Evolutionary conservation across 2,113 vertebrate species (phyloP), one percentile per base, ranked within the genome.

Genomic region (Sander vitreus): DNA sequence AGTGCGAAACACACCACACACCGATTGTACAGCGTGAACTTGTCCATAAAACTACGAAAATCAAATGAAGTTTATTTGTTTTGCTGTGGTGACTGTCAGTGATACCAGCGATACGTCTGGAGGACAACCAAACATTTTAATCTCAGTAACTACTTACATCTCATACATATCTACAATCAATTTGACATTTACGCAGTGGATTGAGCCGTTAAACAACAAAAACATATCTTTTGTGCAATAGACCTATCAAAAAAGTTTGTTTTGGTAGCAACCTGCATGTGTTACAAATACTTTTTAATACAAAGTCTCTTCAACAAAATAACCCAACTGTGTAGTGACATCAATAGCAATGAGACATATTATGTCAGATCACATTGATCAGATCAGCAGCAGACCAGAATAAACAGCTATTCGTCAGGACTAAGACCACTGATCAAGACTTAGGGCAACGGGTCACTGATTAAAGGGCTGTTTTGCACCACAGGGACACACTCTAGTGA

Each of bases 391-490:
- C 47, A 25, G 53, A 39, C 23, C 36, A 54, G n/a, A 79, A 62
- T 47, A 79, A 81, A 70, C 73, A 33, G 53, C 27, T 78, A 84
- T 88, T 76, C 80, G 91, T 89, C 69, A 55, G 27, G 62, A 62
- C 60, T 74, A 39, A 82, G 64, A 69, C 62, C 73, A 78, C 33
- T 75, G 80, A 78, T 91, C 75, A 80, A 71, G 50, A 76, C 54
- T 78, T 78, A 11, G 39, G 85, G 73, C 43, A 50, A 53, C 58
- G 59, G 6, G 48, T 78, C 53, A 72, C 25, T 69, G 74, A 84
- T 89, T 84, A 81, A 89, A 76, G 55, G 6, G 10, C 39, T 6
- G 25, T 63, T 79, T 47, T 53, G 27, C 50, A 2, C 74, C 4
- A 12, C 78, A 76, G 70, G 58, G 63, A 76, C 19, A 25, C 72